Evolutionary conservation across 2,797 vertebrate species (phyloP).

Genomic region (Yasuhikotakia modesta): DNA sequence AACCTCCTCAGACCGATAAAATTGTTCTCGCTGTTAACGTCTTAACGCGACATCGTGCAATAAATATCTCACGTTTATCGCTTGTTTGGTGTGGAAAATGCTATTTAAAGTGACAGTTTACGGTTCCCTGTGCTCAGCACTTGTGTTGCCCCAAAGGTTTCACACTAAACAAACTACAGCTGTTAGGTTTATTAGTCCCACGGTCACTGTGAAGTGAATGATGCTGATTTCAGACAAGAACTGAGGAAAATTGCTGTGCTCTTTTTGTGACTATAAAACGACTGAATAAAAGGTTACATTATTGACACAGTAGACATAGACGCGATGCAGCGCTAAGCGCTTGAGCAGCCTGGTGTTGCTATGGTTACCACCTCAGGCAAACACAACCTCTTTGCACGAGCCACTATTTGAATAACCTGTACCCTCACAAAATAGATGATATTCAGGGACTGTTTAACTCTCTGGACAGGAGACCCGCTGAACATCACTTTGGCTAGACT

Average conservation of each 20-base stretch:
- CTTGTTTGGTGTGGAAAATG: constrained; percentile 6
- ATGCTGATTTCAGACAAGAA: constrained; percentile 1
- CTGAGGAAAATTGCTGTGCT: constrained; percentile 11
- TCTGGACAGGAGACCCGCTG: too few species aligned
- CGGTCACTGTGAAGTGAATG: constrained; percentile 21
- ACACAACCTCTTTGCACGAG: too few species aligned
- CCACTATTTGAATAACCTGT: background rate
- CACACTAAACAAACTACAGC: constrained; percentile 42
- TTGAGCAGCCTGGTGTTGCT: background rate
- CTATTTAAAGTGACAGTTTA: constrained; percentile 33
- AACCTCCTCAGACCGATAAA: constrained; percentile 29
- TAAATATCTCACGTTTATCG: constrained; percentile 28
- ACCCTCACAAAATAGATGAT: too few species aligned
- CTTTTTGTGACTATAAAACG: background rate
- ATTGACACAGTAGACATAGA: background rate
- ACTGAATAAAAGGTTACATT: background rate
- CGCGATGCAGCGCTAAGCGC: background rate
- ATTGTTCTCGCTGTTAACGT: constrained; percentile 15
- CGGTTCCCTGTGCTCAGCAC: constrained; percentile 18
- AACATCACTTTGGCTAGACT: too few species aligned
- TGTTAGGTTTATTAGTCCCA: constrained; percentile 51
- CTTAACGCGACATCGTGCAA: background rate
- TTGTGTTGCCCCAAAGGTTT: constrained; percentile 33
- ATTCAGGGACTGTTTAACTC: too few species aligned
- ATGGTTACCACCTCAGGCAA: too few species aligned